Conservation (phyloP, 1,140 invertebrate genomes). For the Pachypeltis micranthus region DNA sequence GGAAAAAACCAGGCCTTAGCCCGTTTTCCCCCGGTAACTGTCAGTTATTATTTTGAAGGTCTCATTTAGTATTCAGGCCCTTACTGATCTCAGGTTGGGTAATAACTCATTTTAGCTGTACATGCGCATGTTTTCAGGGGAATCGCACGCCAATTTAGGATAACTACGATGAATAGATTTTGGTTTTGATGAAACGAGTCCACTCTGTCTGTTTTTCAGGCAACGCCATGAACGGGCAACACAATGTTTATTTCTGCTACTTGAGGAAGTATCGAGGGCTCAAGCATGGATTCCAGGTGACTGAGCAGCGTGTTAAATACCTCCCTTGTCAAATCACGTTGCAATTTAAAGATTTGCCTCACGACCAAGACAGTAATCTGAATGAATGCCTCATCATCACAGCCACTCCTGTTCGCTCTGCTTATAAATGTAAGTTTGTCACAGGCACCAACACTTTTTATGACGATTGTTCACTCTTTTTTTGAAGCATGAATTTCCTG, state of each 20-base stretch:
- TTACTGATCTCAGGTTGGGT: no score
- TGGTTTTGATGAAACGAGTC: no score
- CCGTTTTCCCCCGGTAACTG: no score
- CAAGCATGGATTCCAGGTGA: slow-evolving; percentile 46
- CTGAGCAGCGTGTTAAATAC: slow-evolving; percentile 46
- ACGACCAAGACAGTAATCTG: slow-evolving; percentile 12
- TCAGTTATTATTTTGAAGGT: no score
- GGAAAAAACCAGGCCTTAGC: no score
- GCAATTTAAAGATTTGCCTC: slow-evolving; percentile 44
- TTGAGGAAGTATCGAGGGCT: slow-evolving; percentile 42
- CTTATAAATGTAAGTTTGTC: slow-evolving; percentile 53
- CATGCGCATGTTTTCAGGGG: no score
- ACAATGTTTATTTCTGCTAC: slow-evolving; percentile 36
- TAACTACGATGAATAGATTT: no score
- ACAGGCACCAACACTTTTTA: neutral
- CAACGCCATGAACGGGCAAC: neutral
- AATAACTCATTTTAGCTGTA: no score
- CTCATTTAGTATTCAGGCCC: no score
- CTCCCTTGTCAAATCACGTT: slow-evolving; percentile 61
- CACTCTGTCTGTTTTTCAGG: no score
- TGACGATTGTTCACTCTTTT: slow-evolving; percentile 8
- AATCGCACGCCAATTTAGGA: no score
- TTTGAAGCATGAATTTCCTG: no score
- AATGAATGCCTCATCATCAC: slow-evolving; percentile 52
- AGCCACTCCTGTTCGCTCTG: slow-evolving; percentile 56